Evolutionary conservation across 2,888 invertebrate genomes (phyloP), one percentile per base, ranked within the genome.

Genomic region (Drosophila antonietae): DNA sequence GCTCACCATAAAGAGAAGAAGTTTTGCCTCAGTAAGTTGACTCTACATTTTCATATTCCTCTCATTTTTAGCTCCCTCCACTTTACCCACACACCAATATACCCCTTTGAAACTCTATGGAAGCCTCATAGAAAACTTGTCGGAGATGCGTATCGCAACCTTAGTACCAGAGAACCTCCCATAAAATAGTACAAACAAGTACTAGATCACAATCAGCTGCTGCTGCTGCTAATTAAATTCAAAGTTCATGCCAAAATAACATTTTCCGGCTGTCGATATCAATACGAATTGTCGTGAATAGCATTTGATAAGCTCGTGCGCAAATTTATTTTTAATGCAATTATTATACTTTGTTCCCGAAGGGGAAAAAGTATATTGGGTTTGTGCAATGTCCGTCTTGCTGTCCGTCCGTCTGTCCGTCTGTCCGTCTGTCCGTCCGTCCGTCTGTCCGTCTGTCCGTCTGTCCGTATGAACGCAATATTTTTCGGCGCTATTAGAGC

Each of bases 231-330:
- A 53, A 78, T 67, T 62, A 46, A 76, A 39, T 43, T 14, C 20
- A 44, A 6, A 44, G 44, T 46, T 18, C 57, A 51, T 47, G 41
- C 55, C 33, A 58, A 59, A 59, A 59, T 59, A 55, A 55, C 59
- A 75, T 70, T 65, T 51, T 5, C 23, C 20, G 52, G 9, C 14
- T 41, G 51, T 51, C 51, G 51, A 78, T 68, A 78, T 46, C 55
- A 61, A 57, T 56, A 14, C 18, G 51, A 41, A 15, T 43, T 35
- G 51, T 51, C 46, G 47, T 60, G 46, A 1, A 18, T 37, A 72
- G 47, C 61, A 71, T 35, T 53, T 69, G 53, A 52, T 52, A 47
- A 52, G 47, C 39, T 64, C 75, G 39, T 69, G 59, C 51, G 51
- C 61, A 60, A 53, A 55, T 55, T 23, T 55, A 62, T 65, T 60